phyloP scores from a whole-genome alignment of 2,797 vertebrate species.

The Sebastes diaconus region DNA sequence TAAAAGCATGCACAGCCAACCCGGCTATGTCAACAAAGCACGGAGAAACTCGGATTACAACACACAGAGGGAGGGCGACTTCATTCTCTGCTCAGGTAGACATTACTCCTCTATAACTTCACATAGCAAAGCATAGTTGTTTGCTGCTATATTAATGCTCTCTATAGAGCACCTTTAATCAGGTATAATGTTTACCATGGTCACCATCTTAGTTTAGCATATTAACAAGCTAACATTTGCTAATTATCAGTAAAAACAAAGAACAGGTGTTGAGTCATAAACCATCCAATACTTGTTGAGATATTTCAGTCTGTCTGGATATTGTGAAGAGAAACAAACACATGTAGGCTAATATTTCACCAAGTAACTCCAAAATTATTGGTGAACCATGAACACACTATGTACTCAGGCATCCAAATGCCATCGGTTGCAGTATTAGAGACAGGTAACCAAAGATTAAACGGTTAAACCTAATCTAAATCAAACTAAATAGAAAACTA shows the following conservation, averaged over 20 bases:
- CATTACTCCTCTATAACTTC: too few relatives aligned
- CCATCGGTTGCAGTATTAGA: background rate
- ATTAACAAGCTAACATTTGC: background rate
- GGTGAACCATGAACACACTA: background rate
- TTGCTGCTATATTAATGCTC: background rate
- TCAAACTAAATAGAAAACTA: background rate
- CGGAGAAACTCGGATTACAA: too few relatives aligned
- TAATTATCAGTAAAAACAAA: background rate
- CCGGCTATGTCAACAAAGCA: too few relatives aligned
- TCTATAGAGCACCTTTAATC: too few relatives aligned
- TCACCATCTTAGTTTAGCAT: background rate
- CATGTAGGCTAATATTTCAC: background rate
- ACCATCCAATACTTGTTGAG: background rate
- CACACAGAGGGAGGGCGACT: too few relatives aligned
- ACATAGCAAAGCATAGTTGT: background rate
- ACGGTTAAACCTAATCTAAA: background rate
- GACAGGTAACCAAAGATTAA: background rate
- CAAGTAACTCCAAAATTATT: background rate
- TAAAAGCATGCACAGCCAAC: too few relatives aligned
- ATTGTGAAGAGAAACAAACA: background rate
- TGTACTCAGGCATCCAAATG: background rate
- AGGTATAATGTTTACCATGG: background rate
- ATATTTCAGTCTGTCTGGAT: background rate
- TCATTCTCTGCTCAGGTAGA: too few relatives aligned
- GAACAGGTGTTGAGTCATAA: background rate